phyloP scores from a whole-genome alignment of 2,888 invertebrate species.

The Crematogaster levior region DNA sequence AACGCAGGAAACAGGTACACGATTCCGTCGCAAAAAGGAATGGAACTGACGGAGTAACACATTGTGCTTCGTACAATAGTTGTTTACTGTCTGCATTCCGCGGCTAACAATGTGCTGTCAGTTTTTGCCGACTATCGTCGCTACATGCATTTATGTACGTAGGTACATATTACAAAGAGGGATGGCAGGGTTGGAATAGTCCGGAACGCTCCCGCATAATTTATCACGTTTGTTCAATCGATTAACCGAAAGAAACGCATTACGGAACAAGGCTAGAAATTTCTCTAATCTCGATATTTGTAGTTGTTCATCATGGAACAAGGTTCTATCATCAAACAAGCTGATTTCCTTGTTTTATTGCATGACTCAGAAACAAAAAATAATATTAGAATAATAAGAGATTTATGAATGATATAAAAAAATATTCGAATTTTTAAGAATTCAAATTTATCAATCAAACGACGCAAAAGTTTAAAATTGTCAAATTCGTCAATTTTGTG shows the following conservation, averaged over 20 bases:
- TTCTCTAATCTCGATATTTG: conserved; percentile 6
- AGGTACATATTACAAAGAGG: conserved; percentile 24
- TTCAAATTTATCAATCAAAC: not conserved
- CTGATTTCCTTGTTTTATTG: not conserved
- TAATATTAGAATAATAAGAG: not conserved
- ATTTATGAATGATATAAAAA: not conserved
- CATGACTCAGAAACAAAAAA: not conserved
- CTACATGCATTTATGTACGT: conserved; percentile 67
- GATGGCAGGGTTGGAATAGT: conserved; percentile 47
- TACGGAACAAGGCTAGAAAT: not conserved
- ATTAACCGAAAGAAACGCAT: conserved; percentile 69
- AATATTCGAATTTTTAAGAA: not conserved
- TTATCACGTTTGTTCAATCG: conserved; percentile 83
- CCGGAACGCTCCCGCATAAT: conserved; percentile 78
- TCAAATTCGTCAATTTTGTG: not conserved
- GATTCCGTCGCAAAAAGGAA: conserved; percentile 76
- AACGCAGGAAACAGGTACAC: conserved; percentile 66
- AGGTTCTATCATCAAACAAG: not conserved
- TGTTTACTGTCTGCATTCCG: conserved; percentile 84
- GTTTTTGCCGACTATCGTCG: conserved; percentile 81
- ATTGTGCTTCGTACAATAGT: conserved; percentile 80
- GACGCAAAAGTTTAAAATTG: not conserved
- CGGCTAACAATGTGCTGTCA: conserved; percentile 80
- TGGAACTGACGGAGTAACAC: conserved; percentile 79
- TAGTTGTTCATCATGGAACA: not conserved